Conservation (phyloP, 1,140 invertebrate genomes). For the Oryzaephilus surinamensis region DNA sequence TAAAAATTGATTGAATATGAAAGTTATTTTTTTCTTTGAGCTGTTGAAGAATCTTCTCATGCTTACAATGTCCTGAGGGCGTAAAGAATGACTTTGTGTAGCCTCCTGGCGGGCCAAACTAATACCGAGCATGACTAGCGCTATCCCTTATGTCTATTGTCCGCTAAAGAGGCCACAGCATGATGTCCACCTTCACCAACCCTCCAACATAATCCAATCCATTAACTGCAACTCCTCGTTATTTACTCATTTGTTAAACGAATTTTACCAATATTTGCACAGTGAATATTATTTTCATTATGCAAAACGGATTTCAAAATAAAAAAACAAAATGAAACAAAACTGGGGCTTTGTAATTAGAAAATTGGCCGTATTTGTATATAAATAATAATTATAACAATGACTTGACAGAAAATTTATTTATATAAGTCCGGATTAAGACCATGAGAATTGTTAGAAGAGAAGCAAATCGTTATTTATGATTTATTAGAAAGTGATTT, state of each 20-base stretch:
- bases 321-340: too few species aligned
- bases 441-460: too few species aligned
- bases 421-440: too few species aligned
- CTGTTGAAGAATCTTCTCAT: constrained; percentile 9
- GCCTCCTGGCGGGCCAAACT: constrained; percentile 15
- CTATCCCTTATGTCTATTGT: constrained; percentile 15
- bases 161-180: constrained; percentile 16
- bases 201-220: constrained; percentile 19
- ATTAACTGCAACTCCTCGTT: constrained; percentile 15
- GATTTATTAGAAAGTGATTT: too few species aligned
- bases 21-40: background rate
- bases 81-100: constrained; percentile 17
- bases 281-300: too few species aligned
- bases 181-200: constrained; percentile 15
- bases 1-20: background rate
- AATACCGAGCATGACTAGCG: constrained; percentile 19
- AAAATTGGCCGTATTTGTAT: too few species aligned
- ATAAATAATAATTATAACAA: too few species aligned
- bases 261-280: too few species aligned
- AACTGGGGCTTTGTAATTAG: too few species aligned
- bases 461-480: too few species aligned
- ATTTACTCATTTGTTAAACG: constrained; percentile 20
- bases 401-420: too few species aligned
- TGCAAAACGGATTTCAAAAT: too few species aligned
- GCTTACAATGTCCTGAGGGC: constrained; percentile 11